Base-by-base conservation (phyloP, 2,888 invertebrate species). In the Salticus scenicus region DNA sequence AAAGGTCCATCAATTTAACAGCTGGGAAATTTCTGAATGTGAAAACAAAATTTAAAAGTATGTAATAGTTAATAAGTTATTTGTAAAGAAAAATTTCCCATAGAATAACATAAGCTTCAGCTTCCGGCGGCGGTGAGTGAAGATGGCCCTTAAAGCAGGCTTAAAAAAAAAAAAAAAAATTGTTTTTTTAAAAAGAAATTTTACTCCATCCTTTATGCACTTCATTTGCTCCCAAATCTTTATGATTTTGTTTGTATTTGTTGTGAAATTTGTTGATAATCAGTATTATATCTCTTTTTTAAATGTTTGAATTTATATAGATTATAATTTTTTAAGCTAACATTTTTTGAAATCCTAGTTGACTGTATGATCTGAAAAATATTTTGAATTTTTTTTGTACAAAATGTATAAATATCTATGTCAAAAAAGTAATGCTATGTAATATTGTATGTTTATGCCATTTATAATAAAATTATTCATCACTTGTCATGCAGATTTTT, bases 321-420 rank as follows among this genome's bases (percentile, higher is more conserved):
- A 47, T 10, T n/a, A 2, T 2, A 47, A 47, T 7, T 47, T 47
- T 14, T 47, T 17, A 2, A 17, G 42, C 42, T 47, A 47, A 47
- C 17, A 7, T 14, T 47, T 47, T 47, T 10, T 17, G n/a, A 10
- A 57, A 24, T 20, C 24, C 5, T 24, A 57, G 20, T 24, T 24
- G 20, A 24, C 24, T 24, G 24, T 24, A 57, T 24, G 57, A 24
- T 57, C 24, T 57, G 24, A 57, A 17, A 17, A 24, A 24, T 57
- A 5, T 57, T 24, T 78, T 71, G 42, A 41, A 20, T 28, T 78
- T 69, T 30, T 67, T 42, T 72, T 81, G 81, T 81, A 81, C 67
- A 81, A 80, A 81, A 74, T 81, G 81, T 81, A 81, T 51, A 81
- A 74, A 81, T 69, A 63, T 74, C 57, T 81, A 69, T 33, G 57